phyloP scores from a whole-genome alignment of 2,888 invertebrate species.

The Proisotoma minuta region DNA sequence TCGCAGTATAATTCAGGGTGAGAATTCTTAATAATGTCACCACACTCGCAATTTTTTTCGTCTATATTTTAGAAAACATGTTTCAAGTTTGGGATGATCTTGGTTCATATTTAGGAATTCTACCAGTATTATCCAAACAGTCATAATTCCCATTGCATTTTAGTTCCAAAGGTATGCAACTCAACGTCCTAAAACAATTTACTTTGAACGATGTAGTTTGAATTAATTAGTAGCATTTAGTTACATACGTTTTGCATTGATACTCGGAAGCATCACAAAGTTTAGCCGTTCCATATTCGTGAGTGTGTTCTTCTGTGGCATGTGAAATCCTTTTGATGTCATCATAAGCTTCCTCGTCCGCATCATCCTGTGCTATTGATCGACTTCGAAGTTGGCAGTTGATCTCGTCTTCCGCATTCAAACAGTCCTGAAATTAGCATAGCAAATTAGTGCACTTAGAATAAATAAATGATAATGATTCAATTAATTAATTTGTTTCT shows the following conservation, averaged over 20 bases:
- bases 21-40: conserved; percentile 2
- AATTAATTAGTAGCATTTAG: neutral
- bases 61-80: neutral
- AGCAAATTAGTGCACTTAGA: no score
- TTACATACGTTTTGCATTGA: conserved; percentile 8
- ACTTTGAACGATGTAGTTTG: neutral
- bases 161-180: neutral
- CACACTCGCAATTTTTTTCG: conserved; percentile 11
- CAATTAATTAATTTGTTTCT: no score
- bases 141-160: conserved; percentile 8
- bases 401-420: conserved; percentile 30
- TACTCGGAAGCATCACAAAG: conserved; percentile 1
- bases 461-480: no score
- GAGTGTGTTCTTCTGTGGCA: conserved; percentile 1
- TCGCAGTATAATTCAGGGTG: neutral
- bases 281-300: conserved; percentile 6
- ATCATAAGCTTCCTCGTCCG: neutral
- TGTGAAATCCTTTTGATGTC: neutral
- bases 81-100: neutral
- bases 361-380: neutral
- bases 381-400: conserved; percentile 14
- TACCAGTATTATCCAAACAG: neutral
- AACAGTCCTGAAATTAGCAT: no score
- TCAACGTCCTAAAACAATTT: neutral
- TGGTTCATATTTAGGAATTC: neutral